Evolutionary conservation across 2,113 vertebrate species (phyloP), one percentile per base, ranked within the genome.

Genomic region (Conger conger): DNA sequence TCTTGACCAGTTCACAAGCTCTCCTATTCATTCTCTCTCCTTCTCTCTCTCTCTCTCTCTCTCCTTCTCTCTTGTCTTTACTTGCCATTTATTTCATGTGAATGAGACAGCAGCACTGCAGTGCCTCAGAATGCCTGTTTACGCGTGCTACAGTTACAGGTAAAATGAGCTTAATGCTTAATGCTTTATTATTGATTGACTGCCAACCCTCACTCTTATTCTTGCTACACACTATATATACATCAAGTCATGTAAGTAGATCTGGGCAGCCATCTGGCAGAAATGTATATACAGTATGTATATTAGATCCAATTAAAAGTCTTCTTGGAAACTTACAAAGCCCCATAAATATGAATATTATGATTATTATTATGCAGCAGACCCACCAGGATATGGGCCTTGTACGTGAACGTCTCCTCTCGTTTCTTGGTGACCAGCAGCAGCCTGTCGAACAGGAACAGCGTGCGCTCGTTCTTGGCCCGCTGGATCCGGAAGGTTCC

Each of bases 341-440:
- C 18, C 0, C 57, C 27, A 60, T 60, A 23, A 60, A 60, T 63
- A 63, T 27, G 4, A 27, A 6, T 63, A 5, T 63, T 73, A 33
- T 27, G 1, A 1, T 11, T 13, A 73, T 73, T 33, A 73, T 68
- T n/a, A n/a, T 30, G 5, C 3, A 33, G 33, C 11, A 27, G 5
- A 91, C 97, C 76, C 94, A 99, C 98, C 96, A 98, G 93, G 89
- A 99, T 98, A 93, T 99, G 97, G 82, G 97, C 97, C 91, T 99
- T 99, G 93, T 99, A 99, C 0, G 93, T 97, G 86, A 97, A 99
- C 15, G 93, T 95, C 90, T 99, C 98, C 0, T 99, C 98, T 84
- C 98, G 95, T 88, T 99, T 99, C 92, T 99, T 99, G 1, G 98
- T 99, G 87, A 99, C 97, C 42, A 99, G 96, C 80, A 99, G 95